Evolutionary conservation across 2,113 vertebrate species (phyloP).

Genomic region (Lichenostomus cassidix): DNA sequence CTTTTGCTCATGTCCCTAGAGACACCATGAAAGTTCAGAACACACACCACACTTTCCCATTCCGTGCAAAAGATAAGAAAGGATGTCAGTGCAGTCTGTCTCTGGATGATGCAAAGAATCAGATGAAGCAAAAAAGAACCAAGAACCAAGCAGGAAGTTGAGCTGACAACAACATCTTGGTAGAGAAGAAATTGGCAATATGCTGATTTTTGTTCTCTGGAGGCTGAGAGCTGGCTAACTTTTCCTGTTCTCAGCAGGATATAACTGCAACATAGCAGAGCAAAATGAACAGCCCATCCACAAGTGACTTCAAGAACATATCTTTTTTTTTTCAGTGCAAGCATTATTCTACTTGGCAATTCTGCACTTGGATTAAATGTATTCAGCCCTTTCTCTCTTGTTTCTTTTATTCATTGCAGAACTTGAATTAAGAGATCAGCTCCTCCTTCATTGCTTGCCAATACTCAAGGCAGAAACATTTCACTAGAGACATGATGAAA

Average conservation of each 20-base stretch:
- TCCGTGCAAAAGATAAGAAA: not conserved
- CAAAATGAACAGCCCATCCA: constrained; percentile 1
- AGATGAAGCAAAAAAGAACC: not conserved
- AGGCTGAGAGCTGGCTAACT: not conserved
- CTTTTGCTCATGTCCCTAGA: not conserved
- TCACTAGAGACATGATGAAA: not conserved
- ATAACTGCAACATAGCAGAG: not conserved
- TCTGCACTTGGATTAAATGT: not conserved
- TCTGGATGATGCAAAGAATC: not conserved
- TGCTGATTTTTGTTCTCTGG: not conserved
- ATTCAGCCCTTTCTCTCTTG: not conserved
- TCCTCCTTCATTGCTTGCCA: not conserved
- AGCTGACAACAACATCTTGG: not conserved
- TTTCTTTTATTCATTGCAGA: not conserved
- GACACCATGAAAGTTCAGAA: not conserved
- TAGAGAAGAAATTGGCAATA: not conserved
- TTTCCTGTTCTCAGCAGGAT: not conserved
- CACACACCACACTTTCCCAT: not conserved
- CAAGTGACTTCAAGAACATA: not conserved
- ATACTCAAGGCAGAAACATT: constrained; percentile 4
- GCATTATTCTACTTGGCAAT: not conserved
- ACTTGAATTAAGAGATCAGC: constrained; percentile 15
- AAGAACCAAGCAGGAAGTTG: not conserved
- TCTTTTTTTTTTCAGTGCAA: not conserved
- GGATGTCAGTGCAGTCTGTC: not conserved